These are phyloP conservation scores for Sebastes steindachneri DNA, from an alignment of 2,797 vertebrate species.

Conservation along the genomic window DNA sequence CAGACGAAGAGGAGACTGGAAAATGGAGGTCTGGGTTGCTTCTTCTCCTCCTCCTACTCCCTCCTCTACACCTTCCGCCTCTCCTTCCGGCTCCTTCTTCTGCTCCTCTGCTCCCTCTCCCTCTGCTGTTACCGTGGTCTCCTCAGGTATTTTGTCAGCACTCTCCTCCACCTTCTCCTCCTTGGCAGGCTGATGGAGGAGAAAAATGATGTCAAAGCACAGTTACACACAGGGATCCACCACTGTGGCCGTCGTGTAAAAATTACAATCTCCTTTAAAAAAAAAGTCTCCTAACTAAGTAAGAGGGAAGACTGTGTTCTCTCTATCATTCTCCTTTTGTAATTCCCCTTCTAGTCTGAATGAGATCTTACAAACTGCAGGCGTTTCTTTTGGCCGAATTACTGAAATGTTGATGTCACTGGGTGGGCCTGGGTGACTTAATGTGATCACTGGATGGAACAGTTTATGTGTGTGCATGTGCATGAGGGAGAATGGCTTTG, in stretches of 20 bases:
- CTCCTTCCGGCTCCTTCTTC: conserved; percentile 46
- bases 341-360: conserved; percentile 13
- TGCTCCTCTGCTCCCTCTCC: conserved; percentile 43
- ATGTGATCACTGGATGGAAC: conserved; percentile 68
- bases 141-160: conserved; percentile 57
- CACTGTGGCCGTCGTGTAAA: not conserved
- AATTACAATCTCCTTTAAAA: not conserved
- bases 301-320: not conserved
- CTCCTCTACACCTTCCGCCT: conserved; percentile 49
- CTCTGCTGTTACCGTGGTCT: conserved; percentile 54
- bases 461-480: conserved; percentile 15
- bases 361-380: conserved; percentile 33
- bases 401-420: conserved; percentile 72
- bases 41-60: conserved; percentile 43
- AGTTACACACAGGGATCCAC: not conserved
- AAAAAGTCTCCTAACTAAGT: not conserved
- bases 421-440: conserved; percentile 66
- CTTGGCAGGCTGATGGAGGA: conserved; percentile 80
- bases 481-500: conserved; percentile 2
- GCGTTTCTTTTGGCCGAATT: conserved; percentile 65
- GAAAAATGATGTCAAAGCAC: not conserved
- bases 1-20: conserved; percentile 83
- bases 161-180: conserved; percentile 81
- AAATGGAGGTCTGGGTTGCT: conserved; percentile 79
- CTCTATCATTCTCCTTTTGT: not conserved